Conservation (phyloP, 2,113 vertebrate genomes). For the Rutilus rutilus region DNA sequence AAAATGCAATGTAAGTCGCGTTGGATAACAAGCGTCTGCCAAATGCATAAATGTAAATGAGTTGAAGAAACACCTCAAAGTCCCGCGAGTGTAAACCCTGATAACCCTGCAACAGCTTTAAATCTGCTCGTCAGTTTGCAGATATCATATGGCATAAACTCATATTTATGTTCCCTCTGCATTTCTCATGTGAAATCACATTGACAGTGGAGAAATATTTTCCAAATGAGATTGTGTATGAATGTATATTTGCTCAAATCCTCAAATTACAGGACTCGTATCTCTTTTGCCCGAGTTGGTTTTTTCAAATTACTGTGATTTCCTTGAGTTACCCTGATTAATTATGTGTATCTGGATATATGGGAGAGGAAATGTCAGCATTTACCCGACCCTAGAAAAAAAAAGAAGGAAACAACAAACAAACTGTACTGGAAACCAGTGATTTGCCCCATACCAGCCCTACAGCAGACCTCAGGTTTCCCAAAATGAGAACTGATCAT, state of each 20-base stretch:
- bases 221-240: constrained; percentile 44
- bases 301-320: constrained; percentile 36
- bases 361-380: constrained; percentile 72
- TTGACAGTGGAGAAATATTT: constrained; percentile 60
- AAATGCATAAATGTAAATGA: neutral
- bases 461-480: constrained; percentile 16
- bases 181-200: constrained; percentile 50
- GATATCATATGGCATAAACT: neutral
- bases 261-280: constrained; percentile 59
- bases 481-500: constrained; percentile 39
- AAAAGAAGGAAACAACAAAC: constrained; percentile 70
- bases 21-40: too few relatives aligned
- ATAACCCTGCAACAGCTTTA: neutral
- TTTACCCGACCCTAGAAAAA: constrained; percentile 70
- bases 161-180: neutral
- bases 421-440: constrained; percentile 62
- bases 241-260: constrained; percentile 72
- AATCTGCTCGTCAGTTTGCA: neutral
- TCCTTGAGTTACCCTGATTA: constrained; percentile 63
- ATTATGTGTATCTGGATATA: constrained; percentile 69
- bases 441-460: constrained; percentile 31
- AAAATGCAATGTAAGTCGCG: too few relatives aligned
- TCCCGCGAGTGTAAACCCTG: neutral
- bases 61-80: neutral
- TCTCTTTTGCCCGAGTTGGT: constrained; percentile 24